Evolutionary conservation across 2,888 invertebrate species (phyloP).

Genomic region (Trichacis sp.): DNA sequence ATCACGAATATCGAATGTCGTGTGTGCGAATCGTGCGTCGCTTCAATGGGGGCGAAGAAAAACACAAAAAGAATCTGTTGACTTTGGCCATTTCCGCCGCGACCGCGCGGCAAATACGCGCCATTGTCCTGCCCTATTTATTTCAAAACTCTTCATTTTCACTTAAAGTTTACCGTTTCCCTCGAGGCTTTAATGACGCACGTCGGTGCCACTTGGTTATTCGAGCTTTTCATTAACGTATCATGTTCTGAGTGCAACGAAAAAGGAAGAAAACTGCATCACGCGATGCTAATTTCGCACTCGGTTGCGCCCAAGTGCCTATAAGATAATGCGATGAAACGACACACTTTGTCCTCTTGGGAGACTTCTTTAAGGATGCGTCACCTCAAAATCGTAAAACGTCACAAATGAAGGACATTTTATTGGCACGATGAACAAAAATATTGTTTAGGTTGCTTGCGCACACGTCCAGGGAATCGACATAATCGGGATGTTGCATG

Average conservation of each 20-base stretch:
- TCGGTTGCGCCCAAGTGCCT: slow-evolving; percentile 10
- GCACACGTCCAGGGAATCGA: too few species aligned
- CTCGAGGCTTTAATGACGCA: background rate
- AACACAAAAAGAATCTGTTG: slow-evolving; percentile 1
- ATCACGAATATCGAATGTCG: slow-evolving; percentile 23
- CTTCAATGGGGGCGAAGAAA: background rate
- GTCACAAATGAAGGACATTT: too few species aligned
- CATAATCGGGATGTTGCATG: too few species aligned
- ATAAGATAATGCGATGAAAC: slow-evolving; percentile 5
- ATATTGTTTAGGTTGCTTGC: too few species aligned
- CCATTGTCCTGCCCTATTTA: too few species aligned
- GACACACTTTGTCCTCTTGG: slow-evolving; percentile 1
- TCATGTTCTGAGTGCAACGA: slow-evolving; percentile 14
- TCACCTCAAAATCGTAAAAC: background rate
- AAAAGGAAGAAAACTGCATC: background rate
- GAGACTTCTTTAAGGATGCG: background rate
- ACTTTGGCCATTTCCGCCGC: too few species aligned
- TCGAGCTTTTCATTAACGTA: slow-evolving; percentile 19
- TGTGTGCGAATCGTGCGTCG: too few species aligned
- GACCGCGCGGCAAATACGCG: too few species aligned
- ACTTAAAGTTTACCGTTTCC: background rate
- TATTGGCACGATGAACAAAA: too few species aligned
- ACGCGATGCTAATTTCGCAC: slow-evolving; percentile 21
- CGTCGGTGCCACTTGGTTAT: slow-evolving; percentile 12
- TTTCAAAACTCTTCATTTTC: too few species aligned